phyloP scores from a whole-genome alignment of 2,888 invertebrate genomes.

The Agrenia bidenticulata region DNA sequence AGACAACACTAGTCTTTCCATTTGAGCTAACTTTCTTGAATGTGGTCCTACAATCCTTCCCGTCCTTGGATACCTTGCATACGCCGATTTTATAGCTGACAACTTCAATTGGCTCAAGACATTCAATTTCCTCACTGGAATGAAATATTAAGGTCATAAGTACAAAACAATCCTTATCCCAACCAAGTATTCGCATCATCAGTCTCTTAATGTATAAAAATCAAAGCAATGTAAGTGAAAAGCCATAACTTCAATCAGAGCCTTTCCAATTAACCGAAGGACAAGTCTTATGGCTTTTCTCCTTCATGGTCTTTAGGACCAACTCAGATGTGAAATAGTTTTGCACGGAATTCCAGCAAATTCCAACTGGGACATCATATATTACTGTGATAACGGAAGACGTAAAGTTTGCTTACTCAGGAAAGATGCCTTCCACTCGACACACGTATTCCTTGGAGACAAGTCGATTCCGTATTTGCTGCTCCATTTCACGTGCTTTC shows the following conservation, averaged over 20 bases:
- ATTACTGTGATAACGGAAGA: neutral
- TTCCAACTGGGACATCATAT: too few species aligned
- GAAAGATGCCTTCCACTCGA: conserved; percentile 90
- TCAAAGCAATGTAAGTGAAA: too few species aligned
- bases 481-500: conserved; percentile 92
- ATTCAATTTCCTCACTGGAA: conserved; percentile 74
- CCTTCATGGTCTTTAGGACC: too few species aligned
- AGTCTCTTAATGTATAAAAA: too few species aligned
- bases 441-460: conserved; percentile 95
- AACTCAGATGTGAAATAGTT: too few species aligned
- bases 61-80: conserved; percentile 87
- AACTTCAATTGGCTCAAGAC: conserved; percentile 86
- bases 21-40: conserved; percentile 89
- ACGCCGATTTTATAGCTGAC: conserved; percentile 95
- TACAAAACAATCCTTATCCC: too few species aligned
- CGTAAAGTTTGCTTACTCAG: conserved; percentile 67
- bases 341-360: too few species aligned
- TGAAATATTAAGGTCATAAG: too few species aligned
- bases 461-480: conserved; percentile 85
- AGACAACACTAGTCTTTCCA: conserved; percentile 85
- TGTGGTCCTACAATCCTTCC: conserved; percentile 87
- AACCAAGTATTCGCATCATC: too few species aligned
- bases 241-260: too few species aligned
- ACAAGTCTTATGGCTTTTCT: too few species aligned
- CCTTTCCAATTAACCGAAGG: too few species aligned